These are phyloP conservation scores for Protobothrops flavoviridis DNA, from an alignment of 2,113 vertebrate genomes.

Conservation along the genomic window DNA sequence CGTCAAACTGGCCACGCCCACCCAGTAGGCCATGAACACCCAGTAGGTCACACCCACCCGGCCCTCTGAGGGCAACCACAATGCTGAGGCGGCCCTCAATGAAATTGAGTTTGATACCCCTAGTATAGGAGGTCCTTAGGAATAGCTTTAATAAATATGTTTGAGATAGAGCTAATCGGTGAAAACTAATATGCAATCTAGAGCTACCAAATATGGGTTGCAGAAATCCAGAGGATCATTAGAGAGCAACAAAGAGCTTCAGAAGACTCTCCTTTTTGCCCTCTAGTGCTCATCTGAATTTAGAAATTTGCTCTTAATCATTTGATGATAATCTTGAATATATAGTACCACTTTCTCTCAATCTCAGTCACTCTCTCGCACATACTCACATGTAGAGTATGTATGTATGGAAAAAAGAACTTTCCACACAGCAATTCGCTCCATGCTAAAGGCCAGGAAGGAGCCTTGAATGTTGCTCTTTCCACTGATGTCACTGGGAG, in stretches of 20 bases:
- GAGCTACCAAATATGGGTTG: not conserved
- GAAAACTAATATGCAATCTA: constrained; percentile 28
- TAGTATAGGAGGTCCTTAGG: not conserved
- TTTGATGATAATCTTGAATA: not conserved
- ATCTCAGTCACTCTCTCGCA: not conserved
- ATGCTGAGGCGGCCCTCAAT: too few relatives aligned
- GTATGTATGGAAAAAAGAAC: not conserved
- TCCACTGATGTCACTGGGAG: not conserved
- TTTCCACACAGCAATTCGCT: constrained; percentile 23
- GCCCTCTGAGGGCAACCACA: too few relatives aligned
- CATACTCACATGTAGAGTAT: not conserved
- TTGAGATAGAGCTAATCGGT: constrained; percentile 39
- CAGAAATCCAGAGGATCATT: not conserved
- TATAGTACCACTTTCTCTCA: not conserved
- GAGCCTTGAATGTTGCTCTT: not conserved
- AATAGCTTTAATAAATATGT: constrained; percentile 17
- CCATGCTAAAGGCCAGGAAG: constrained; percentile 11
- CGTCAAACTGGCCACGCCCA: too few relatives aligned
- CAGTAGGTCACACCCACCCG: too few relatives aligned
- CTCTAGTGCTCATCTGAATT: not conserved
- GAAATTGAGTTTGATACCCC: too few relatives aligned
- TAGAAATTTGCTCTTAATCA: not conserved
- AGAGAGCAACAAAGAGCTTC: not conserved
- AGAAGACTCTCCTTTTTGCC: not conserved
- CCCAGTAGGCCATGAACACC: too few relatives aligned